A percentile compares a stretch with the other conserved stretches of the same genome.
phyloP scores from a whole-genome alignment of 2,113 vertebrate species.

The Scalopus aquaticus region DNA sequence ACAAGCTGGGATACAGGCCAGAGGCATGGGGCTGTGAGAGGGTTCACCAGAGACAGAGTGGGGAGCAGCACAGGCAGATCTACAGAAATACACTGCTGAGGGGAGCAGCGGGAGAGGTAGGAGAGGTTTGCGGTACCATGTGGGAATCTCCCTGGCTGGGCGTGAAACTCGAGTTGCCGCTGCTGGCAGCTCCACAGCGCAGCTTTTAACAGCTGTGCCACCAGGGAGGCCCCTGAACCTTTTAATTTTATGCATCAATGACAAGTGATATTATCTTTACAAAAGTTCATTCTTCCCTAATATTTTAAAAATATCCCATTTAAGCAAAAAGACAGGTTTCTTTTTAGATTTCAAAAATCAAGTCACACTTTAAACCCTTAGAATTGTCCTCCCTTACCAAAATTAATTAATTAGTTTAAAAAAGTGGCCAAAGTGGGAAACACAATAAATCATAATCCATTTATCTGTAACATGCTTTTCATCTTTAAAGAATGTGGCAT shows the following conservation, averaged over 20 bases:
- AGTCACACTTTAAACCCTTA: conserved; percentile 6
- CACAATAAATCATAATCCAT: background rate
- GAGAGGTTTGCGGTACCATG: too few relatives aligned
- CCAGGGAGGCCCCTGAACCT: too few relatives aligned
- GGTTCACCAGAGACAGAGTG: too few relatives aligned
- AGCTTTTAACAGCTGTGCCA: too few relatives aligned
- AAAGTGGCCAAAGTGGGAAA: background rate
- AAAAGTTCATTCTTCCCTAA: background rate
- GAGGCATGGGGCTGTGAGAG: too few relatives aligned
- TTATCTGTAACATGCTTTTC: background rate
- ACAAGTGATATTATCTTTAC: conserved; percentile 2
- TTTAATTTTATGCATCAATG: background rate
- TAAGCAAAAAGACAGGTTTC: background rate
- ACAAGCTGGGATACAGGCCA: too few relatives aligned
- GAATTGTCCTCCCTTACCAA: background rate
- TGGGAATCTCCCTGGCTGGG: too few relatives aligned
- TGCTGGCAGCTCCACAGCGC: too few relatives aligned
- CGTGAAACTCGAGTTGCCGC: too few relatives aligned
- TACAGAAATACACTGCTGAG: too few relatives aligned
- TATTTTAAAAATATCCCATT: conserved; percentile 3
- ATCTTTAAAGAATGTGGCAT: background rate
- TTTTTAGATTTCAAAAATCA: conserved; percentile 41
- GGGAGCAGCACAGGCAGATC: too few relatives aligned
- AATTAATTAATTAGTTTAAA: background rate
- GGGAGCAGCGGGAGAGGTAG: too few relatives aligned